Base-by-base conservation (phyloP, 2,797 vertebrate species). In the Manis javanica region DNA sequence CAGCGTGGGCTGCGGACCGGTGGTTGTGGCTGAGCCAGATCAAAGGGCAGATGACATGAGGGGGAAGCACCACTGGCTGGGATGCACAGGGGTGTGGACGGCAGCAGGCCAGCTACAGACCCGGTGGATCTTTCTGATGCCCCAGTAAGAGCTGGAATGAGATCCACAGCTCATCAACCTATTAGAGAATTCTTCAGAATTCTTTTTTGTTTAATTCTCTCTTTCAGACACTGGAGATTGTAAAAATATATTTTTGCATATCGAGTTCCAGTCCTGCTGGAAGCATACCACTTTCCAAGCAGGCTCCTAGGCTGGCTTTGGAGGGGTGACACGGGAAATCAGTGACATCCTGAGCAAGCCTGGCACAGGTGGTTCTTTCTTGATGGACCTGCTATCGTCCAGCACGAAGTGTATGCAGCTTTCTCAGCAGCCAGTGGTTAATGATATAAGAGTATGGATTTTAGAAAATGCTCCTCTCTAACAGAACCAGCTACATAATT, bases 11-110 rank as follows among this genome's bases (percentile, higher is more conserved):
- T 3, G 11, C 2, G 34, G 21, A 14, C 10, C 3, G 5, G 21
- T 5, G 46, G 18, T 4, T 0, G 46, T 16, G 46, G 23, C 55
- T 1, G 7, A 34, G 31, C 11, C 11, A 10, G 23, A 31, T 66
- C 74, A 74, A 3, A 4, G 26, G 42, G 37, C 37, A 34, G 53
- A 42, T 10, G 2, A 11, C 1, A 51, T 2, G 14, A 15, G 71
- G 57, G 2, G 26, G 55, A 34, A 0, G 4, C 9, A 7, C 2
- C 10, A 37, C 0, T 19, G 9, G 8, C 51, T 3, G 26, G n/a
- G 18, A 19, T 19, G 1, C 2, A 0, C 57, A 23, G 93, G 51
- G 49, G 15, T 46, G 46, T 12, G 11, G 46, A 46, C 46, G 11
- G 46, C 46, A 46, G 46, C 46, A 46, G 46, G 11, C 46, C 46